Evolutionary conservation across 2,888 invertebrate species (phyloP), one percentile per base, ranked within the genome.

Genomic region (Pristionchus fissidentatus): DNA sequence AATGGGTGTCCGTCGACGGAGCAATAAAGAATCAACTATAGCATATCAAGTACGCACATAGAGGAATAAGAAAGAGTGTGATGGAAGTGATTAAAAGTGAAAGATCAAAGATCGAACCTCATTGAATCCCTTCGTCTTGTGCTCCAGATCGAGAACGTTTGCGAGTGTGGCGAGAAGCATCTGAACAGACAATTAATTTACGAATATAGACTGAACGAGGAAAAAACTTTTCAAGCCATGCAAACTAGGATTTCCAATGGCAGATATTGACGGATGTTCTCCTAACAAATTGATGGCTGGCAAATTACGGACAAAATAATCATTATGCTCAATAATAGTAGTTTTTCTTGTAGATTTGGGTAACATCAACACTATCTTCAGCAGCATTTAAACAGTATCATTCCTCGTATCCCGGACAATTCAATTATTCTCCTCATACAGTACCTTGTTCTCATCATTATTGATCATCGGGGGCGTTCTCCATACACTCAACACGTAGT

Each of bases 401-500:
- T 19, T 32, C 35, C 3, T 32, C 35, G 15, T 15, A 62, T 4
- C 19, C 62, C 29, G 29, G 22, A 32, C n/a, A 66, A 5, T 15
- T 35, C 38, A 10, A 22, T 15, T n/a, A 3, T 10, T 29, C 29
- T 10, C 7, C 3, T 2, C 38, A n/a, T 60, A 81, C 80, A 43
- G 49, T 55, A 79, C 62, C 78, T 49, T 81, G 46, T 46, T 83
- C 60, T 41, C 29, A 4, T 26, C 49, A 43, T 10, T 3, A 70
- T 82, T 81, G 43, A 85, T 73, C 5, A 49, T n/a, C 19, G 22
- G 15, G 1, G 90, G 88, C 70, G 85, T 77, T 3, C 84, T 70
- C 49, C 90, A 84, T 32, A 90, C 87, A n/a, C 86, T 79, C 57
- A 90, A 80, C 83, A 91, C 90, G 84, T 90, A 91, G 35, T 84